Evolutionary conservation across 2,113 vertebrate species (phyloP), one percentile per base, ranked within the genome.

Genomic region (Sciurus niger): DNA sequence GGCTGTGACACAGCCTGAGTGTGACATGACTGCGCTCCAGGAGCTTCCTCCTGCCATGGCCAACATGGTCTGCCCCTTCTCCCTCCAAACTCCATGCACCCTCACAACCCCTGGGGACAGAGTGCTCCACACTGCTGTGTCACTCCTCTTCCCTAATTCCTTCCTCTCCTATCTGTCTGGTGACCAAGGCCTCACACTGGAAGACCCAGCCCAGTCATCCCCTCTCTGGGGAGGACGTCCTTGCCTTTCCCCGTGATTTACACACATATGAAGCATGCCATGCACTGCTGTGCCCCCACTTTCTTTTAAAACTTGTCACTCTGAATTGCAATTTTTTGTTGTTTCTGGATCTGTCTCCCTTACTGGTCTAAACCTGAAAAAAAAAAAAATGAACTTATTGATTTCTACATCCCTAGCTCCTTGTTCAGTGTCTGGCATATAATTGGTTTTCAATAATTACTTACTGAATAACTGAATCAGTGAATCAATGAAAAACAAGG

Each of bases 381-480:
- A 79, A 77, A 78, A 43, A 58, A 58, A 72, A 53, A 5, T 4
- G 11, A 90, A 78, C 17, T 40, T 51, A 72, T 0, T 87, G 34
- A 88, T 70, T 82, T 90, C 82, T 78, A 8, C 5, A 74, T 55
- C n/a, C 78, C 63, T 11, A 72, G 65, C n/a, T 65, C 51, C 85
- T 60, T 58, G 9, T n/a, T 76, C 55, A 85, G 40, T 55, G 4
- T 63, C 55, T 89, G 70, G 32, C 67, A 93, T 20, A 53, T 65
- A 72, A 92, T n/a, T 4, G 22, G 25, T 70, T 95, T 84, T 93
- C 40, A 82, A 34, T 85, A 95, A 76, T 58, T n/a, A 7, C 74
- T 85, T 86, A 40, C 43, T 89, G 55, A 91, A 89, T 95, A 73
- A 43, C 51, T 78, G 30, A 73, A 67, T 94, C 11, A 40, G 32